Evolutionary conservation across 2,797 vertebrate species (phyloP), one percentile per base, ranked within the genome.

Genomic region (Chrysocyon brachyurus): DNA sequence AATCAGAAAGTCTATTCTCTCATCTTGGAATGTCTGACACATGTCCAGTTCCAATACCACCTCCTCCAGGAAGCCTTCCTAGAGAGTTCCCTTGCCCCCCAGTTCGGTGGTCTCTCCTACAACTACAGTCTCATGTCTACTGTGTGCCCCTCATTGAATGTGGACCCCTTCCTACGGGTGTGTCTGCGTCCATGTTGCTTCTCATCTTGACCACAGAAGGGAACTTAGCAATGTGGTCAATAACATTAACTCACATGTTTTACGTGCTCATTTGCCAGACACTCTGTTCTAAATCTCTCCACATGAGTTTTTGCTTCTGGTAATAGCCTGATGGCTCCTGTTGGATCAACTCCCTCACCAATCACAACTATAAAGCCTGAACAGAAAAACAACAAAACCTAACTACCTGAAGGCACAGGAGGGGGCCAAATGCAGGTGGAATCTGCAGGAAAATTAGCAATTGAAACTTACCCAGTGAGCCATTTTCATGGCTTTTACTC

Each of bases 21-120:
- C 64, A 36, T 52, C 40, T 14, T 17, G 12, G 49, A 63, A 40
- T 24, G 15, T 85, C 6, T 21, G 49, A 52, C 64, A 46, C 26
- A 15, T 19, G 26, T 68, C 26, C n/a, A 46, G 66, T 4, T 56
- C 87, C 72, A 24, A 61, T 31, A 46, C 36, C n/a, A 24, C 73
- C 86, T 82, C 26, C 86, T 19, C 90, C 9, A 75, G 66, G 86
- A 66, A 90, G 82, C 12, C 66, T 12, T 85, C 64, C 52, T 56
- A 4, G 59, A 57, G 3, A 54, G 14, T 11, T 11, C 36, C 17
- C 21, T 61, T 72, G 12, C 3, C 4, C 24, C 28, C 8, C 7
- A 26, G 17, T n/a, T 82, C 54, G 40, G 68, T 12, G 7, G 59
- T 16, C 54, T 72, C 24, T 33, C 79, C 46, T 22, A 57, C 33